phyloP scores from a whole-genome alignment of 2,113 vertebrate genomes.

The Rhagologus leucostigma region DNA sequence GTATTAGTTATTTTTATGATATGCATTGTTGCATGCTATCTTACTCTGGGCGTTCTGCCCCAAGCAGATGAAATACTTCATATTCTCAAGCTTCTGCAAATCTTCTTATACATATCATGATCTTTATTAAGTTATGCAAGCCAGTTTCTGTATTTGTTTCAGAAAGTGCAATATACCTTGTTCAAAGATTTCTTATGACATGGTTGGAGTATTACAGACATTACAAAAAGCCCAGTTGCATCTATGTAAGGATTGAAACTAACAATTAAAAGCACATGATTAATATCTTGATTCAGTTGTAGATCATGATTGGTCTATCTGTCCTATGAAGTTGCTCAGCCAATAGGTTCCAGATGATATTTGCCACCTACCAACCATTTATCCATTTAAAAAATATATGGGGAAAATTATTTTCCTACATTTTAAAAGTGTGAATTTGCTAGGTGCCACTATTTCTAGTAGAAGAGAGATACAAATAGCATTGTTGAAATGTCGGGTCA shows the following conservation, averaged over 20 bases:
- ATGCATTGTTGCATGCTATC: constrained; percentile 18
- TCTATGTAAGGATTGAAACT: constrained; percentile 9
- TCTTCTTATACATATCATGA: not conserved
- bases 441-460: not conserved
- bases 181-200: not conserved
- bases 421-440: not conserved
- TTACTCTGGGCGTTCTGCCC: not conserved
- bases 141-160: not conserved
- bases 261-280: constrained; percentile 27
- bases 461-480: not conserved
- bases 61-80: not conserved
- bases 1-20: constrained; percentile 28
- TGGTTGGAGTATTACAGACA: not conserved
- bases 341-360: not conserved
- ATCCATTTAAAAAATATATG: not conserved
- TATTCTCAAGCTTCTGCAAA: not conserved
- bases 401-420: not conserved
- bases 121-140: not conserved
- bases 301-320: constrained; percentile 1
- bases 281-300: not conserved
- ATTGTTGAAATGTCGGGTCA: not conserved
- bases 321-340: not conserved
- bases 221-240: not conserved
- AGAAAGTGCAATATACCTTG: not conserved
- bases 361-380: not conserved